These are phyloP conservation scores for Lingula anatina DNA, from an alignment of 2,888 invertebrate species.

Conservation along the genomic window DNA sequence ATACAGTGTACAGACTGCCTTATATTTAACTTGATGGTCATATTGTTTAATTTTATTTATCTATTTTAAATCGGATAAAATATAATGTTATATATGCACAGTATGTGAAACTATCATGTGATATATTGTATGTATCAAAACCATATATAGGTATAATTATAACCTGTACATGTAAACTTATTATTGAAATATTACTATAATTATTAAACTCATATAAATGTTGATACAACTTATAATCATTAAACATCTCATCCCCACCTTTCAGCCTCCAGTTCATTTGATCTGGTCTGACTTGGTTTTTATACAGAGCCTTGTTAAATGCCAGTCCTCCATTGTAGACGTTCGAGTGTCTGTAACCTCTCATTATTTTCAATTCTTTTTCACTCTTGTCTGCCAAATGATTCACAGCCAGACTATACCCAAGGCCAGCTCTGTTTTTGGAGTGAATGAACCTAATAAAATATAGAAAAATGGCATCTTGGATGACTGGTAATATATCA, in stretches of 20 bases:
- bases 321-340: constrained; percentile 68
- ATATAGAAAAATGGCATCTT: neutral
- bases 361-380: constrained; percentile 60
- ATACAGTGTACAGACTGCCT: no score
- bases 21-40: no score
- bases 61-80: no score
- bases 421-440: constrained; percentile 69
- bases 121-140: no score
- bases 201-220: no score
- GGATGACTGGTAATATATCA: neutral
- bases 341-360: constrained; percentile 45
- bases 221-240: neutral
- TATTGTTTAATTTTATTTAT: no score
- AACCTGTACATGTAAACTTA: no score
- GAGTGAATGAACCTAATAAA: constrained; percentile 69
- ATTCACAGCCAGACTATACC: constrained; percentile 75
- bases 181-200: no score
- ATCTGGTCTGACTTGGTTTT: constrained; percentile 61
- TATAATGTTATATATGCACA: no score
- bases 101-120: no score
- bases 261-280: constrained; percentile 84
- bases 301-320: constrained; percentile 60
- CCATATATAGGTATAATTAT: no score
- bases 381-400: constrained; percentile 80
- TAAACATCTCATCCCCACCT: constrained; percentile 53